A percentile compares a stretch with the other conserved stretches of the same genome.
phyloP scores from a whole-genome alignment of 2,797 vertebrate genomes.

The Poecile montanus region DNA sequence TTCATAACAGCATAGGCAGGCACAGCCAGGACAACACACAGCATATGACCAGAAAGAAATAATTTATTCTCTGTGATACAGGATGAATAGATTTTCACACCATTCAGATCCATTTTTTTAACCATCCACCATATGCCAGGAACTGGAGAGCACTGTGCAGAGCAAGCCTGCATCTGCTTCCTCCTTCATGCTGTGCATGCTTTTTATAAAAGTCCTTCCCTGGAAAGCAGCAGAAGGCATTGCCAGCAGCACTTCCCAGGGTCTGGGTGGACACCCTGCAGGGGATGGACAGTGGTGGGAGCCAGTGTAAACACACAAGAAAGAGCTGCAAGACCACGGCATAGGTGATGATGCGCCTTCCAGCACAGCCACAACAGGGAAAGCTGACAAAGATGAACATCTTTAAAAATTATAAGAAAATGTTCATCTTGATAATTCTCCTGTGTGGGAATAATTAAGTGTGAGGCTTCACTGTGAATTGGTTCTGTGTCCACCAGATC shows the following conservation, averaged over 20 bases:
- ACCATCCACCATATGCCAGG: slow-evolving; percentile 14
- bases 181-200: slow-evolving; percentile 27
- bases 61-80: slow-evolving; percentile 54
- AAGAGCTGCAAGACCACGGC: neutral
- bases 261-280: neutral
- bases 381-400: neutral
- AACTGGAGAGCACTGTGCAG: neutral
- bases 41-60: slow-evolving; percentile 44
- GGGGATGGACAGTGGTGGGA: neutral
- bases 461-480: neutral
- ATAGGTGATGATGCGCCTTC: neutral
- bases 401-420: neutral
- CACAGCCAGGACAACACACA: neutral
- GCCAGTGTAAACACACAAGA: rapidly evolving
- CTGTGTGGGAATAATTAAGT: neutral
- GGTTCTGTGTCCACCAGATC: neutral
- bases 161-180: slow-evolving; percentile 43
- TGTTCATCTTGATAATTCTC: neutral
- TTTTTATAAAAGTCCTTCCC: slow-evolving; percentile 9
- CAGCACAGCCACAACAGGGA: neutral
- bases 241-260: neutral
- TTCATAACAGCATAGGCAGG: neutral
- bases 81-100: slow-evolving; percentile 61
- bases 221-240: slow-evolving; percentile 24
- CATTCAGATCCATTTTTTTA: slow-evolving; percentile 24